Conservation (phyloP, 53 echinoderm and acorn worm genomes). For the Paracentrotus lividus region DNA sequence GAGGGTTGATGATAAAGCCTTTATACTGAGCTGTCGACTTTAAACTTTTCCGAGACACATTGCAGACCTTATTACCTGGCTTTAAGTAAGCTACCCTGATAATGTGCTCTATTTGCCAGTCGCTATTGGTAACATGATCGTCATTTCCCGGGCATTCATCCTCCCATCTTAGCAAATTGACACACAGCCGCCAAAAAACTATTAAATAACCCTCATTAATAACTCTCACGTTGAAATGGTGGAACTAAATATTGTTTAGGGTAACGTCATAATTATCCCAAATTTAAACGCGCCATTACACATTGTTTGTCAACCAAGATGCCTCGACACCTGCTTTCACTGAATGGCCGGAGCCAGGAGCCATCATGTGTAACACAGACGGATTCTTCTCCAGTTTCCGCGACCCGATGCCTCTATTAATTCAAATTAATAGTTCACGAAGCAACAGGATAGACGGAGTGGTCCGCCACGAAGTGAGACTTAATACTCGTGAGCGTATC, state of each 20-base stretch:
- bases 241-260: not conserved
- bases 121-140: not conserved
- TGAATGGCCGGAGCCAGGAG: not conserved
- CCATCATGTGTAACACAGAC: not conserved
- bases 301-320: not conserved
- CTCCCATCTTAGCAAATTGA: not conserved
- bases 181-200: not conserved
- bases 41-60: too few species aligned
- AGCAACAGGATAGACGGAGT: not conserved
- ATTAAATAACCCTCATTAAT: not conserved
- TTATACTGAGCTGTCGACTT: too few species aligned
- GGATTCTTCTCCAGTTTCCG: not conserved
- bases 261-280: too few species aligned
- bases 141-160: not conserved
- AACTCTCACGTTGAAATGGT: not conserved
- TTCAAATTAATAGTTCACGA: conserved; percentile 39
- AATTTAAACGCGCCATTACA: too few species aligned
- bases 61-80: too few species aligned
- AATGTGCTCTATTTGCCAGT: not conserved
- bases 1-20: too few species aligned
- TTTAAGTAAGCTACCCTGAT: too few species aligned
- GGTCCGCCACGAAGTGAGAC: not conserved
- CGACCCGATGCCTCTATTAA: conserved; percentile 26
- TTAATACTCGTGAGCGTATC: too few species aligned
- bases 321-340: not conserved